Percentiles rank a stretch among this genome's conserved stretches.
Conservation (phyloP, 92 coral and sea anemone species). For the Siderastrea radians region DNA sequence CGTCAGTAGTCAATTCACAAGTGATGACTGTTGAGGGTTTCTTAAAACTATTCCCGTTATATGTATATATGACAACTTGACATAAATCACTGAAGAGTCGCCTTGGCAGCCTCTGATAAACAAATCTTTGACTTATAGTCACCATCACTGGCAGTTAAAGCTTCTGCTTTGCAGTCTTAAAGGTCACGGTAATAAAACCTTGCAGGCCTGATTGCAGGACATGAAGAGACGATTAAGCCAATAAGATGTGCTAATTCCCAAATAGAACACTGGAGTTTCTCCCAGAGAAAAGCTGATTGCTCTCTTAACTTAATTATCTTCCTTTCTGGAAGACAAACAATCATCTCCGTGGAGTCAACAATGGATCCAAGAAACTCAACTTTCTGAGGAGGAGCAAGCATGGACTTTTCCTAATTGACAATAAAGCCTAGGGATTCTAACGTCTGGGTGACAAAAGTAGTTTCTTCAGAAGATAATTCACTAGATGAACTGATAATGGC, state of each 20-base stretch:
- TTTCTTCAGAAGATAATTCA: constrained; percentile 12
- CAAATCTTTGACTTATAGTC: constrained; percentile 20
- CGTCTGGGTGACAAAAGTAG: constrained; percentile 10
- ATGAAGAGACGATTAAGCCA: constrained; percentile 48
- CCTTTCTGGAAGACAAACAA: constrained; percentile 37
- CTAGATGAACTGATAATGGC: constrained; percentile 25
- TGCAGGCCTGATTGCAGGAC: constrained; percentile 50
- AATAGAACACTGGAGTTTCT: constrained; percentile 15
- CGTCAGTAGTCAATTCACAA: constrained; percentile 35
- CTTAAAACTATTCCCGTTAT: not conserved
- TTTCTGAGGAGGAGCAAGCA: constrained; percentile 36
- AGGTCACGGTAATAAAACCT: constrained; percentile 43
- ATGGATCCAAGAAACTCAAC: constrained; percentile 31
- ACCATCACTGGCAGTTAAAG: constrained; percentile 8
- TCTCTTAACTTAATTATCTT: constrained; percentile 3
- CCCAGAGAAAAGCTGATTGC: constrained; percentile 19
- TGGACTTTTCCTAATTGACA: constrained; percentile 33
- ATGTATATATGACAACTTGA: not conserved
- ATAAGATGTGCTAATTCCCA: constrained; percentile 46
- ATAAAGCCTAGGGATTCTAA: constrained; percentile 43
- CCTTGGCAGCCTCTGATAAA: constrained; percentile 4
- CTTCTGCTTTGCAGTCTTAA: constrained; percentile 12
- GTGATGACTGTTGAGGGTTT: constrained; percentile 2
- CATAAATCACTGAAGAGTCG: constrained; percentile 23
- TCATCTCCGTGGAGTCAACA: constrained; percentile 38